A percentile compares a stretch with the other conserved stretches of the same genome.
These are phyloP conservation scores for Lota lota DNA, from an alignment of 2,113 vertebrate species.

Conservation along the genomic window DNA sequence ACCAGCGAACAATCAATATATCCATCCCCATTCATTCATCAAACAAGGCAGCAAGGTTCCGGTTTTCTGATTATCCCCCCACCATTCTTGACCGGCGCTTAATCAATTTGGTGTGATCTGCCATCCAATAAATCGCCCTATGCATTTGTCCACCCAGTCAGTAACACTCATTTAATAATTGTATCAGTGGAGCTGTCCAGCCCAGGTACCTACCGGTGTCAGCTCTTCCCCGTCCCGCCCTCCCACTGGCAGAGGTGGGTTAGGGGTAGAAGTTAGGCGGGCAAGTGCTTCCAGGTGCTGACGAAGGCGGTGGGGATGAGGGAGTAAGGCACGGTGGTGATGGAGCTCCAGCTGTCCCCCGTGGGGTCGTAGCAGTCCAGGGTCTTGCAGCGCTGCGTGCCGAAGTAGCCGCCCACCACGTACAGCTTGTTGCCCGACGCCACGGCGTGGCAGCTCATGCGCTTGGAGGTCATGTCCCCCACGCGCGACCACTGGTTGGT, in stretches of 20 bases:
- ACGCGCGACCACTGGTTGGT: constrained; percentile 88
- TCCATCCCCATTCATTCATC: too few relatives aligned
- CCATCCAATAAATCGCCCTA: too few relatives aligned
- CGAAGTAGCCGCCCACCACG: constrained; percentile 93
- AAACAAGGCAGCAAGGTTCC: too few relatives aligned
- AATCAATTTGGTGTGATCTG: too few relatives aligned
- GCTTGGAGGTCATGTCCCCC: constrained; percentile 94
- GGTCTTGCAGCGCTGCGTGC: constrained; percentile 92
- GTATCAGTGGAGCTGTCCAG: too few relatives aligned
- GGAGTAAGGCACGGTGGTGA: constrained; percentile 94
- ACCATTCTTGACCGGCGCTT: too few relatives aligned
- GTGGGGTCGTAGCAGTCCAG: constrained; percentile 94
- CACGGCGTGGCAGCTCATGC: constrained; percentile 93
- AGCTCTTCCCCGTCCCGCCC: neutral
- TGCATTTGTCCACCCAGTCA: too few relatives aligned
- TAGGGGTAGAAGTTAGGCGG: constrained; percentile 67
- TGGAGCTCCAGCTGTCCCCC: constrained; percentile 89
- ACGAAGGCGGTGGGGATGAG: constrained; percentile 95
- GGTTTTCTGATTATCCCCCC: too few relatives aligned
- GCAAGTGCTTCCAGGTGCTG: constrained; percentile 96
- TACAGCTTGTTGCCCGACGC: constrained; percentile 95
- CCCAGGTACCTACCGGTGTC: too few relatives aligned
- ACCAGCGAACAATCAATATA: too few relatives aligned
- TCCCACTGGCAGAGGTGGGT: neutral
- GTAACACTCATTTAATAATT: too few relatives aligned